Conservation (phyloP, 2,888 invertebrate genomes). For the Yponomeuta plumbellus region DNA sequence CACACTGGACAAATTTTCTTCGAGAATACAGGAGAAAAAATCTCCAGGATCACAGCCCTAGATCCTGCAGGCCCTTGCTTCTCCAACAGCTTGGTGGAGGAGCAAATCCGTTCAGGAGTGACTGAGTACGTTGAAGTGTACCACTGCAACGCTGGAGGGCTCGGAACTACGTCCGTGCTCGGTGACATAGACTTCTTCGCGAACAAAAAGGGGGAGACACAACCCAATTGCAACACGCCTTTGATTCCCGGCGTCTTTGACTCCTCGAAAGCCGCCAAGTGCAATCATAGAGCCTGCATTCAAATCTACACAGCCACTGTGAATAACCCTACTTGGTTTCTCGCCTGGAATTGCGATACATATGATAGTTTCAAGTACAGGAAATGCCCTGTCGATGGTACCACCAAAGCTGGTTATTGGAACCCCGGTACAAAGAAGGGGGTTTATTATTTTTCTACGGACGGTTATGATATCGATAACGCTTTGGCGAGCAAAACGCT, state of each 20-base stretch:
- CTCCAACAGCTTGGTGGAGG: slow-evolving; percentile 48
- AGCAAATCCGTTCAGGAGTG: slow-evolving; percentile 70
- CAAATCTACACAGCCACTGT: slow-evolving; percentile 55
- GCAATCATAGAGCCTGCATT: slow-evolving; percentile 58
- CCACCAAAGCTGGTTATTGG: slow-evolving; percentile 55
- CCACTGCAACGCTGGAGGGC: slow-evolving; percentile 76
- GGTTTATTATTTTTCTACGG: slow-evolving; percentile 56
- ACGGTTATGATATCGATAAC: slow-evolving; percentile 34
- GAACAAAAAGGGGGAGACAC: slow-evolving; percentile 74
- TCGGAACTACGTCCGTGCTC: slow-evolving; percentile 66
- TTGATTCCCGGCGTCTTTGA: slow-evolving; percentile 53
- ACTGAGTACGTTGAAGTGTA: slow-evolving; percentile 78
- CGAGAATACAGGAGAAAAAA: slow-evolving; percentile 42
- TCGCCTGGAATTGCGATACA: slow-evolving; percentile 53
- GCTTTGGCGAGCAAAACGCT: not conserved
- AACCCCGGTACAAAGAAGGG: slow-evolving; percentile 59
- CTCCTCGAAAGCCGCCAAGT: slow-evolving; percentile 57
- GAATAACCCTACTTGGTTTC: slow-evolving; percentile 43
- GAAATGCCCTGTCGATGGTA: slow-evolving; percentile 40
- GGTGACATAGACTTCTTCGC: slow-evolving; percentile 77
- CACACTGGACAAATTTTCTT: slow-evolving; percentile 49
- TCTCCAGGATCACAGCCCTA: slow-evolving; percentile 55
- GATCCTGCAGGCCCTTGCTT: slow-evolving; percentile 70
- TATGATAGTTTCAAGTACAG: slow-evolving; percentile 49
- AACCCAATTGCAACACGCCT: slow-evolving; percentile 71